Evolutionary conservation across 37 sponge, comb jelly and placozoan species (phyloP).

Genomic region (Geodia barretti): DNA sequence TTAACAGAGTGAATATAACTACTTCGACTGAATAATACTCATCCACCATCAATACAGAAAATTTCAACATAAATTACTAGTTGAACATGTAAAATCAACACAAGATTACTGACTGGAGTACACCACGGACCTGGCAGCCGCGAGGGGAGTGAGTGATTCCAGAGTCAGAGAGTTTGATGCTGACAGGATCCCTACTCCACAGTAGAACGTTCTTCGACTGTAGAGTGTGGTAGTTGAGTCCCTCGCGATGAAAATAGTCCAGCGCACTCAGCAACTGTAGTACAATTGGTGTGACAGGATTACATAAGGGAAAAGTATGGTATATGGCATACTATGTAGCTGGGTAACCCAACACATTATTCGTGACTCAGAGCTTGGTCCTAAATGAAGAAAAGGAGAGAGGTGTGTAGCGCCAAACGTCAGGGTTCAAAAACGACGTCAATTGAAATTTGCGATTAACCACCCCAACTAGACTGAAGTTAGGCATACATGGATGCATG

Average conservation of each 20-base stretch:
- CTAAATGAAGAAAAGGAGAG: background rate
- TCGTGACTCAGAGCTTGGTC: no score
- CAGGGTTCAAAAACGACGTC: no score
- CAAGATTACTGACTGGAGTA: no score
- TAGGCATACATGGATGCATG: background rate
- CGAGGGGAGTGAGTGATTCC: conserved; percentile 42
- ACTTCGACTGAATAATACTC: no score
- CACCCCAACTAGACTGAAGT: no score
- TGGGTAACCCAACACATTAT: no score
- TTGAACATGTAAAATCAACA: no score
- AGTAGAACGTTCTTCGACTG: conserved; percentile 46
- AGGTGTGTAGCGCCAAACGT: conserved; percentile 5
- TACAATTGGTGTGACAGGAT: background rate
- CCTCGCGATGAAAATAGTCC: conserved; percentile 38
- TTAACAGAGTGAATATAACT: no score
- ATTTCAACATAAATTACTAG: no score
- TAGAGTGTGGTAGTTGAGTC: conserved; percentile 40
- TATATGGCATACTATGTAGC: no score
- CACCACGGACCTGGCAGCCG: conserved; percentile 51
- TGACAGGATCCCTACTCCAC: conserved; percentile 64
- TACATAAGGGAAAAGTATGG: background rate
- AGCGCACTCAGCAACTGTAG: conserved; percentile 55
- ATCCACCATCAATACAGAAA: no score
- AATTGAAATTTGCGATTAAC: no score
- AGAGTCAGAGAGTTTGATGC: conserved; percentile 67